phyloP scores from a whole-genome alignment of 2,113 vertebrate species.

The Lucifuga dentata region DNA sequence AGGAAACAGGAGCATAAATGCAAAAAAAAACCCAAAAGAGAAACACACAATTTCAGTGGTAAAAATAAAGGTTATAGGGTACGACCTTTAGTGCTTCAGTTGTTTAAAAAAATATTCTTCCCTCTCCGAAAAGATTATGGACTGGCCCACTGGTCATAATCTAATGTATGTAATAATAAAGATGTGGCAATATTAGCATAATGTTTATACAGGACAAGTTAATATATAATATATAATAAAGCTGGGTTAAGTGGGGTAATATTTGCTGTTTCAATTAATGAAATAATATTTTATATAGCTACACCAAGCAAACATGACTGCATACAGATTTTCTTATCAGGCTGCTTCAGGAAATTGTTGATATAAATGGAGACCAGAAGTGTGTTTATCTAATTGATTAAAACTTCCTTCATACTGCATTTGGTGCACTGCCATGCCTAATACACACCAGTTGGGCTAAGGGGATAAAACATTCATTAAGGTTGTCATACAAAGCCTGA shows the following conservation, averaged over 20 bases:
- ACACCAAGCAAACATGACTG: slow-evolving; percentile 40
- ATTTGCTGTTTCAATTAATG: slow-evolving; percentile 22
- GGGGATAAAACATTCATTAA: neutral
- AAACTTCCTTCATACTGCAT: slow-evolving; percentile 21
- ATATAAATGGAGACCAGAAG: slow-evolving; percentile 33
- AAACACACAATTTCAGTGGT: too few relatives aligned
- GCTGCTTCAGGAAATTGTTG: slow-evolving; percentile 29
- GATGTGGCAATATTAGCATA: too few relatives aligned
- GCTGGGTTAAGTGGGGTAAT: neutral
- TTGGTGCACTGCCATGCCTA: slow-evolving; percentile 26
- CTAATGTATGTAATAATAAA: too few relatives aligned
- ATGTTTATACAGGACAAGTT: too few relatives aligned
- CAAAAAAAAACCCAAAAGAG: too few relatives aligned
- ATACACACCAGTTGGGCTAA: slow-evolving; percentile 3
- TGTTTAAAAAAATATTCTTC: too few relatives aligned
- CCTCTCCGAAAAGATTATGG: too few relatives aligned
- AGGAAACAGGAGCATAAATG: too few relatives aligned
- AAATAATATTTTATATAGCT: slow-evolving; percentile 39
- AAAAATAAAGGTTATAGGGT: too few relatives aligned
- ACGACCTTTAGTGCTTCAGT: too few relatives aligned
- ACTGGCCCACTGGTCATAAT: too few relatives aligned
- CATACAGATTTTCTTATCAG: slow-evolving; percentile 26
- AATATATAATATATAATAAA: slow-evolving; percentile 14
- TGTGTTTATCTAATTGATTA: slow-evolving; percentile 53
- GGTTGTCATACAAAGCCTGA: slow-evolving; percentile 12